phyloP scores from a whole-genome alignment of 2,113 vertebrate genomes.

The Pachypanchax playfairii region DNA sequence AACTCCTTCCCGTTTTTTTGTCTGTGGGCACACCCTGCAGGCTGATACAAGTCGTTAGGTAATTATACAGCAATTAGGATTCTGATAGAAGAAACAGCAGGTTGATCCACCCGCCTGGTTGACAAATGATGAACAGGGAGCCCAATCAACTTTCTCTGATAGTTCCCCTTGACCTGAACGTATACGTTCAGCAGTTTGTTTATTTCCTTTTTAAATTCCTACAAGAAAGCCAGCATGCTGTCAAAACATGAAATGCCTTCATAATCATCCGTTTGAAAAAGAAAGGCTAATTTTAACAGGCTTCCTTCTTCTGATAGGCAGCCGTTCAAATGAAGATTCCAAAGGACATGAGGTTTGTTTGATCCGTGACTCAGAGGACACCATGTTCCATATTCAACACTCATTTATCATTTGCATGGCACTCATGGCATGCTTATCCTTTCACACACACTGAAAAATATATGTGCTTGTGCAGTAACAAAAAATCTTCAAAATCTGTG shows the following conservation, averaged over 20 bases:
- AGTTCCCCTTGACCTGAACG: conserved; percentile 66
- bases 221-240: conserved; percentile 27
- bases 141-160: conserved; percentile 56
- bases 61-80: conserved; percentile 77
- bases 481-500: not conserved
- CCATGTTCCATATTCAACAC: conserved; percentile 39
- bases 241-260: conserved; percentile 34
- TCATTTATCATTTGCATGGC: conserved; percentile 41
- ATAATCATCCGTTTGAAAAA: conserved; percentile 31
- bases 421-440: conserved; percentile 19
- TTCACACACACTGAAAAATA: conserved; percentile 32
- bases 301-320: conserved; percentile 18
- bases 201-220: conserved; percentile 11
- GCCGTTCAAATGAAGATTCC: conserved; percentile 36
- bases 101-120: conserved; percentile 50
- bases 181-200: conserved; percentile 46
- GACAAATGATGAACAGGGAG: conserved; percentile 57
- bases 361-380: conserved; percentile 60
- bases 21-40: conserved; percentile 61
- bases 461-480: not conserved
- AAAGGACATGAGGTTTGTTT: conserved; percentile 49
- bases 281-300: conserved; percentile 45
- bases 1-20: conserved; percentile 54
- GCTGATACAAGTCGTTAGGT: conserved; percentile 65
- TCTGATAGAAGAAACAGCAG: conserved; percentile 65